Conservation (phyloP, 2,113 vertebrate species). For the Actinemys pallida region DNA sequence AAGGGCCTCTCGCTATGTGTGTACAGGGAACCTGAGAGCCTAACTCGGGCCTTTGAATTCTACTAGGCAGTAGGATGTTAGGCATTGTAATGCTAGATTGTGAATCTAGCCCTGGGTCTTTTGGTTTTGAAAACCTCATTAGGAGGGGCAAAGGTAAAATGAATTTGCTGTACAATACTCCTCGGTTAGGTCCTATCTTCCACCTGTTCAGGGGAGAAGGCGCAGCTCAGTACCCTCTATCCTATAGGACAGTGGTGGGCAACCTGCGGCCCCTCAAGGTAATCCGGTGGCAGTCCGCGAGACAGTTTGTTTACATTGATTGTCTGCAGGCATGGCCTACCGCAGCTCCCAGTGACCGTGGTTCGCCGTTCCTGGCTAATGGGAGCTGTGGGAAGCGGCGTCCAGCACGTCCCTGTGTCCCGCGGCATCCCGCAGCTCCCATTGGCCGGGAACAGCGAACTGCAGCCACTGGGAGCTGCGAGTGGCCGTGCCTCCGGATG, state of each 20-base stretch:
- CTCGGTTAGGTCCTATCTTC: accelerated
- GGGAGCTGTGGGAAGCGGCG: too few relatives aligned
- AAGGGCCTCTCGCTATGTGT: not conserved
- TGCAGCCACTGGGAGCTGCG: too few relatives aligned
- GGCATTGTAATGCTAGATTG: not conserved
- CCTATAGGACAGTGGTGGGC: not conserved
- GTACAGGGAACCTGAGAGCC: not conserved
- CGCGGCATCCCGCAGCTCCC: too few relatives aligned
- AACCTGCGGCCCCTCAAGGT: too few relatives aligned
- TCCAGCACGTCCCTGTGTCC: too few relatives aligned
- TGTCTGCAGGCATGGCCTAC: too few relatives aligned
- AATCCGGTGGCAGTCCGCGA: too few relatives aligned
- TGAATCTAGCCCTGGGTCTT: not conserved
- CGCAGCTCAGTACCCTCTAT: not conserved
- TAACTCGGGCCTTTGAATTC: not conserved
- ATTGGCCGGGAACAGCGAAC: too few relatives aligned
- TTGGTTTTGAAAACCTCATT: not conserved
- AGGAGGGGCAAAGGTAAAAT: not conserved
- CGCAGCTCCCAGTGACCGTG: too few relatives aligned
- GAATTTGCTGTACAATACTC: accelerated
- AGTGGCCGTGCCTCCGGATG: too few relatives aligned
- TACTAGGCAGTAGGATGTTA: not conserved
- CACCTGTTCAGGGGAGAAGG: not conserved
- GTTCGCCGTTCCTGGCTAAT: too few relatives aligned
- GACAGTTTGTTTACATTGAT: too few relatives aligned